Evolutionary conservation across 2,888 invertebrate species (phyloP), one percentile per base, ranked within the genome.

Genomic region (Plebejus anna): DNA sequence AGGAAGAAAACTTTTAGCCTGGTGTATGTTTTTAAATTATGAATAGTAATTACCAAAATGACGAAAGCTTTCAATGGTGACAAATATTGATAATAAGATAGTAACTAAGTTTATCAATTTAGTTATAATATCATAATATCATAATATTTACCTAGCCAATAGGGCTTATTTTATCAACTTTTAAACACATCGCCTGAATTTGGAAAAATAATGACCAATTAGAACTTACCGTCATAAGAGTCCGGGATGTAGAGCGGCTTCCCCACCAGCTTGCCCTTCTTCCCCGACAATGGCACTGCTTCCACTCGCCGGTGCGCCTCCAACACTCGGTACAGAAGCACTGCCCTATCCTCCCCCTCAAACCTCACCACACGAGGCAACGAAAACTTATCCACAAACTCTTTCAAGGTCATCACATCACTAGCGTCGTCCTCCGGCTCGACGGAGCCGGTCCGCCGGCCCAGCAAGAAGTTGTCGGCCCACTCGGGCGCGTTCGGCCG

Each of bases 191-290:
- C 38, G 38, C 38, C 38, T 38, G 38, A 38, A 38, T 38, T 38
- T 38, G 38, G 38, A 38, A 38, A 55, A 55, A 4, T 55, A n/a
- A 28, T 16, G 22, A 38, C 11, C 6, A 36, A 51, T 11, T 70
- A 70, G 32, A 42, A 92, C 94, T 94, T 81, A 96, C 96, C 96
- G 88, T 95, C 94, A 88, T 96, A 96, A 80, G 95, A 95, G 86
- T 96, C 96, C 80, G 96, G 96, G 85, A 96, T 95, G 82, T 95
- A 95, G 79, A 96, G 87, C 77, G 95, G 92, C 80, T 95, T 95
- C 28, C 95, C 95, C 22, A 95, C 94, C 80, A 94, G 84, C 84
- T 95, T 95, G 75, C 94, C 95, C 80, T 95, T 95, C 87, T 94
- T 94, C 77, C 94, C 94, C 11, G 92, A 86, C 79, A 95, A 83